Evolutionary conservation across 2,888 invertebrate species (phyloP).

Genomic region (Boloria euphrosyne): DNA sequence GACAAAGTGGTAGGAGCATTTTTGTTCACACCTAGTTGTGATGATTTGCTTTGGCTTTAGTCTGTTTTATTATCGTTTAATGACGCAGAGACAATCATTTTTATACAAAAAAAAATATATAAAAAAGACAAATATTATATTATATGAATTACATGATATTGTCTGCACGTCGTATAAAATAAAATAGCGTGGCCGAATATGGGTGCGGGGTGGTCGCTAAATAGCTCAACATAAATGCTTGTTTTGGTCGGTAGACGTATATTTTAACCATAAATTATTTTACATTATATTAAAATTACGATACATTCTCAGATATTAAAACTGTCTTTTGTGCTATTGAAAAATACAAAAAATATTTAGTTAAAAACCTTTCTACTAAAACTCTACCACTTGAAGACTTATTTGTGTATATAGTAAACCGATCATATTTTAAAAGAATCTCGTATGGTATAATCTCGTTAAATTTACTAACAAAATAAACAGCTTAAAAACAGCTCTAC

Average conservation of each 20-base stretch:
- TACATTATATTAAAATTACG: too few relatives aligned
- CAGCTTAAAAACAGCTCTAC: background rate
- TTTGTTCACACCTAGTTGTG: slow-evolving; percentile 78
- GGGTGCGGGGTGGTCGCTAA: slow-evolving; percentile 78
- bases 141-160: slow-evolving; percentile 44
- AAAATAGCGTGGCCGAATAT: slow-evolving; percentile 58
- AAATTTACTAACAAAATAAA: too few relatives aligned
- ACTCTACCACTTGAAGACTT: too few relatives aligned
- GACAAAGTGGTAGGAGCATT: slow-evolving; percentile 53
- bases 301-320: too few relatives aligned
- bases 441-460: too few relatives aligned
- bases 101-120: slow-evolving; percentile 1
- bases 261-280: background rate
- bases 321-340: too few relatives aligned
- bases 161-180: slow-evolving; percentile 50
- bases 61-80: slow-evolving; percentile 49
- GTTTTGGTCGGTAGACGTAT: slow-evolving; percentile 32
- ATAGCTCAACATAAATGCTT: slow-evolving; percentile 44
- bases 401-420: too few relatives aligned
- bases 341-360: too few relatives aligned
- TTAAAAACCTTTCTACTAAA: too few relatives aligned
- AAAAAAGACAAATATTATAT: background rate
- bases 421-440: too few relatives aligned
- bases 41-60: slow-evolving; percentile 69
- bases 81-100: slow-evolving; percentile 64